A percentile compares a stretch with the other conserved stretches of the same genome.
Evolutionary conservation across 37 sponge, comb jelly and placozoan genomes (phyloP).

Genomic region (Chondrosia reniformis): DNA sequence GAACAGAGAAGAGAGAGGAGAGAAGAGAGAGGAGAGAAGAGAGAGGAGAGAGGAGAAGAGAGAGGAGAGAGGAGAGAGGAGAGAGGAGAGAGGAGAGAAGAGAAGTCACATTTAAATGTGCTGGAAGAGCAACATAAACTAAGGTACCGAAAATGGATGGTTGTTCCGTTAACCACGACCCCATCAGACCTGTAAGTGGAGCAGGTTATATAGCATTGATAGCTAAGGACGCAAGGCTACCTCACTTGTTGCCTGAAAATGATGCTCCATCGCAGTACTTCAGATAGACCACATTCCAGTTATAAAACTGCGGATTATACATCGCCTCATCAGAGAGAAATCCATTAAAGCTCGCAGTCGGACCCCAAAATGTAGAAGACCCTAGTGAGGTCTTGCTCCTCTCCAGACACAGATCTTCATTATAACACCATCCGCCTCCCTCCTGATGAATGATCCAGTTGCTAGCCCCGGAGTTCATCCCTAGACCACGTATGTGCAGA

Average conservation of each 20-base stretch:
- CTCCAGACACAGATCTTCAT: conserved; percentile 34
- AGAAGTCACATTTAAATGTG: not conserved
- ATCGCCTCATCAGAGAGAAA: conserved; percentile 43
- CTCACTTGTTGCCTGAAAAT: conserved; percentile 68
- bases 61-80: not conserved
- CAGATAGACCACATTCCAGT: conserved; percentile 72
- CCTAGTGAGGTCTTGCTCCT: conserved; percentile 69
- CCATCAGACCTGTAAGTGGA: conserved; percentile 26
- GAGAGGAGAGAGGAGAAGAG: not conserved
- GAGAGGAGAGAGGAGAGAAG: not conserved
- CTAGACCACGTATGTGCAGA: too few relatives aligned
- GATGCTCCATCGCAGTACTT: conserved; percentile 87
- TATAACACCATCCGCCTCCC: conserved; percentile 81
- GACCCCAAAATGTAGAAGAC: conserved; percentile 53
- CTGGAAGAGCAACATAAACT: conserved; percentile 1
- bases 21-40: conserved; percentile 1
- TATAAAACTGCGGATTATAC: conserved; percentile 65
- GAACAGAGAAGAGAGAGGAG: too few relatives aligned
- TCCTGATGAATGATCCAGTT: conserved; percentile 74
- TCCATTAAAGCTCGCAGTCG: conserved; percentile 17
- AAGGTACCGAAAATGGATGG: conserved; percentile 50
- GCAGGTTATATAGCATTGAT: too few relatives aligned
- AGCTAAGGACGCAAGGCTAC: not conserved
- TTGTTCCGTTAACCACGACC: conserved; percentile 5
- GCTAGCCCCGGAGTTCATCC: conserved; percentile 15